Evolutionary conservation across 2,113 vertebrate species (phyloP).

Genomic region (Romanogobio albipinnatus): DNA sequence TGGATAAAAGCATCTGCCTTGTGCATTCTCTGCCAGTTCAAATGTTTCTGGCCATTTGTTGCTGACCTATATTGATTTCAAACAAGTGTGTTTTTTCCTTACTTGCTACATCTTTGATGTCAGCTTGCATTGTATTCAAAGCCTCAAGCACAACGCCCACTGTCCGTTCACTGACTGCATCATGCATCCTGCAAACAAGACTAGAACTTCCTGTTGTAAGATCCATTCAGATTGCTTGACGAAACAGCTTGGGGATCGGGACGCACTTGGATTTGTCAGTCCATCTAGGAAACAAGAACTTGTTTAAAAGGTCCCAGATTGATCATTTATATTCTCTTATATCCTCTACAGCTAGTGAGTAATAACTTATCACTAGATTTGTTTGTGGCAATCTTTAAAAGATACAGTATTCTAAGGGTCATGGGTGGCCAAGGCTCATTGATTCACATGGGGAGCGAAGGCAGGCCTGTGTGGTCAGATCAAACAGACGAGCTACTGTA

Average conservation of each 20-base stretch:
- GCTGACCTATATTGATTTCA: neutral
- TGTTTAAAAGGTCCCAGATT: neutral
- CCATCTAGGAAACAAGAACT: neutral
- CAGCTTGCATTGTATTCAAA: neutral
- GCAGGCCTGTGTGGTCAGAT: no score
- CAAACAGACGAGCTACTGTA: no score
- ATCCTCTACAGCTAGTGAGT: neutral
- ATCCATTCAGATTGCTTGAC: neutral
- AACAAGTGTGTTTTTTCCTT: neutral
- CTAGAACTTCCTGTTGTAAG: neutral
- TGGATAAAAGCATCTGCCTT: conserved; percentile 1
- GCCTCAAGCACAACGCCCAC: neutral
- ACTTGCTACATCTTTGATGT: neutral
- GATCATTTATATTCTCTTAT: neutral
- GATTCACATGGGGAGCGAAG: no score
- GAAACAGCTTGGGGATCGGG: neutral
- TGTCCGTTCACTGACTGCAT: neutral
- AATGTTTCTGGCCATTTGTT: neutral
- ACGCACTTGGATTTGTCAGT: neutral
- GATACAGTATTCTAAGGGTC: no score
- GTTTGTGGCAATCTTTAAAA: no score
- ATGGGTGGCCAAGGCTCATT: no score
- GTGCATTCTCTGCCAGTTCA: conserved; percentile 13
- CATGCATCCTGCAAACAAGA: neutral
- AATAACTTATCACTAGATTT: no score